These are phyloP conservation scores for Eremophila alpestris DNA, from an alignment of 2,797 vertebrate genomes.

Conservation along the genomic window DNA sequence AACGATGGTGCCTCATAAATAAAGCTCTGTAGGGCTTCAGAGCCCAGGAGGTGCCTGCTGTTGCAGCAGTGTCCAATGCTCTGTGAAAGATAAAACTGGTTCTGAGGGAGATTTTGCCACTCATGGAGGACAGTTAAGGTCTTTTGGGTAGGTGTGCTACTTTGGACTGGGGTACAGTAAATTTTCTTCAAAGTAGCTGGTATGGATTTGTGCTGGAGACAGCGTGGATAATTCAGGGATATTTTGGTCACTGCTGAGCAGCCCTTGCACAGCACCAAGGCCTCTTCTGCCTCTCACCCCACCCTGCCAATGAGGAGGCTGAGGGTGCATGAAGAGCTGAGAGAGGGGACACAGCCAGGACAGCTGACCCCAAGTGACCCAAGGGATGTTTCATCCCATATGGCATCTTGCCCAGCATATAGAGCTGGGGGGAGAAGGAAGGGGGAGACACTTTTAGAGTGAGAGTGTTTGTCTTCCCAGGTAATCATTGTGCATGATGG, in stretches of 20 bases:
- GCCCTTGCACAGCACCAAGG: background rate
- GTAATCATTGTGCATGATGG: background rate
- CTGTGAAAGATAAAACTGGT: accelerated
- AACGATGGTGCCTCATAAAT: background rate
- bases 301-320: background rate
- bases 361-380: background rate
- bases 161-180: background rate
- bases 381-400: background rate
- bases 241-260: background rate
- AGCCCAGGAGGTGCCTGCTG: background rate
- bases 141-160: background rate
- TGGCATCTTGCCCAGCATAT: background rate
- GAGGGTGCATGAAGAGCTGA: background rate
- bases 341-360: background rate
- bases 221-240: background rate
- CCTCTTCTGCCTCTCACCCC: background rate
- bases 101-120: background rate
- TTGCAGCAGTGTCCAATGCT: accelerated
- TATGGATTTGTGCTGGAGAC: background rate
- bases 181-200: background rate
- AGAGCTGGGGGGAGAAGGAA: background rate
- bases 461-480: background rate
- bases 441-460: background rate
- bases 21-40: background rate
- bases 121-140: background rate